These are phyloP conservation scores for Anarhynchus alexandrinus DNA, from an alignment of 2,113 vertebrate species.

Conservation along the genomic window DNA sequence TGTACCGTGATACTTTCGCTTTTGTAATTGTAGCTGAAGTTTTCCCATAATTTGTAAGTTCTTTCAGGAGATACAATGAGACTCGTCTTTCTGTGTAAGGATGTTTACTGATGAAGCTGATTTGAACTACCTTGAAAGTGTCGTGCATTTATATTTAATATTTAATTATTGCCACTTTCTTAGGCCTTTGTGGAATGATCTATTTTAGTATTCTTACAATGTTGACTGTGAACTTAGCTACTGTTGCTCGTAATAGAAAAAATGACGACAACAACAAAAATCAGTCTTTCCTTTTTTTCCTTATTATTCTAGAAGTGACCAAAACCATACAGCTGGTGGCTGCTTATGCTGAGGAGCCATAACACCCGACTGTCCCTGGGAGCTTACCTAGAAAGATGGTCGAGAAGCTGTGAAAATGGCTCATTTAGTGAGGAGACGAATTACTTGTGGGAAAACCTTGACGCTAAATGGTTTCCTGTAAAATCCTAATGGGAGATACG, in stretches of 20 bases:
- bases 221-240: neutral
- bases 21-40: neutral
- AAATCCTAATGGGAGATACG: neutral
- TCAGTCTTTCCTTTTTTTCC: neutral
- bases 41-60: neutral
- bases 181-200: neutral
- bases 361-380: neutral
- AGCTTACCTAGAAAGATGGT: neutral
- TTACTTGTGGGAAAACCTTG: slow-evolving; percentile 9
- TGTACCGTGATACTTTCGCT: neutral
- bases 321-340: neutral
- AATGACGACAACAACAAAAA: neutral
- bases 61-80: neutral
- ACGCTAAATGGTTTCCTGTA: neutral
- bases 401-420: neutral
- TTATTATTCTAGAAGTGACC: neutral
- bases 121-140: neutral
- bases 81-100: neutral
- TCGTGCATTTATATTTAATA: neutral
- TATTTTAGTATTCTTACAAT: neutral
- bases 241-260: neutral
- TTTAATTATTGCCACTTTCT: neutral
- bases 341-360: neutral
- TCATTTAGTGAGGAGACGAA: neutral
- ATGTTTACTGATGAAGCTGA: neutral